Conservation (phyloP, 2,113 vertebrate species). For the Lamprologus lemairii region DNA sequence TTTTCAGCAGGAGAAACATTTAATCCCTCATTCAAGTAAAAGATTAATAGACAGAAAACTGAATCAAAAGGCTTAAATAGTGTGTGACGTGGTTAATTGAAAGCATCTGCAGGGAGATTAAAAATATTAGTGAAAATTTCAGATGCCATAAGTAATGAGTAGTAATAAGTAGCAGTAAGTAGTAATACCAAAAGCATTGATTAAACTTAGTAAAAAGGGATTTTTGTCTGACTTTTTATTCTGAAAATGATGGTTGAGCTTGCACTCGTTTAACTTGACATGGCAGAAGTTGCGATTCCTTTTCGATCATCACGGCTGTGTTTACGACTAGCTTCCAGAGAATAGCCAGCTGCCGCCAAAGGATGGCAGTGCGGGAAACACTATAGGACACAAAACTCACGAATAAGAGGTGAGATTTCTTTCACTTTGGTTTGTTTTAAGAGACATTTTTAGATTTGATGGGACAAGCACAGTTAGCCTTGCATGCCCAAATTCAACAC, state of each 20-base stretch:
- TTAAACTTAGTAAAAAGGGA: not conserved
- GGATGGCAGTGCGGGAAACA: accelerated
- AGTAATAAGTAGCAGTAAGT: not conserved
- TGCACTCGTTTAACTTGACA: not conserved
- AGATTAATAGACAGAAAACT: not conserved
- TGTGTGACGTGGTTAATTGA: not conserved
- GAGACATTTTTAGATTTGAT: not conserved
- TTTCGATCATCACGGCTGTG: accelerated
- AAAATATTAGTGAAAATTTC: not conserved
- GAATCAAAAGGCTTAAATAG: not conserved
- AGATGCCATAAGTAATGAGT: not conserved
- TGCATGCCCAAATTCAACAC: accelerated
- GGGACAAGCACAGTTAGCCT: not conserved
- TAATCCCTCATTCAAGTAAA: not conserved
- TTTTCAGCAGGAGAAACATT: not conserved
- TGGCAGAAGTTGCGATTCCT: not conserved
- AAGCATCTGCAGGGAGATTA: not conserved
- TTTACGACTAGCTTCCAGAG: not conserved
- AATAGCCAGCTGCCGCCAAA: accelerated
- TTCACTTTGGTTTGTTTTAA: not conserved
- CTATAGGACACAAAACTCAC: not conserved
- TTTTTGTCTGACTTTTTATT: not conserved
- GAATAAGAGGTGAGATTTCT: not conserved
- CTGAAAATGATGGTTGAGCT: not conserved
- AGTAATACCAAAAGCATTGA: not conserved